Evolutionary conservation across 2,113 vertebrate species (phyloP), one percentile per base, ranked within the genome.

Genomic region (Alaudala cheleensis): DNA sequence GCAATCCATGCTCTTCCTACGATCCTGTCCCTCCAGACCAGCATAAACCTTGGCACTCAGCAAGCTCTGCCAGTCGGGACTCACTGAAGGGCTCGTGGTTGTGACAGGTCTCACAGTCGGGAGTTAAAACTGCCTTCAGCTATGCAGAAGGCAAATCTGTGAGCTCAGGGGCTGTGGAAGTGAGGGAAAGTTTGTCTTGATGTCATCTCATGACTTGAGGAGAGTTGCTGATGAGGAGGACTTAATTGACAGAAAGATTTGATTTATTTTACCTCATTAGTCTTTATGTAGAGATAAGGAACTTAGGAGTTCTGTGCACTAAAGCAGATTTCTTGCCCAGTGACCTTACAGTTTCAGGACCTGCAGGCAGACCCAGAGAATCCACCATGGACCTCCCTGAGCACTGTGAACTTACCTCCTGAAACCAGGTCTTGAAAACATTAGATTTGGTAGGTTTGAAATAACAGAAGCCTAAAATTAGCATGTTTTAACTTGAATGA

Each of bases 361-460:
- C 57, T 51, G 19, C 60, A 51, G 62, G 29, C 51, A 84, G 56
- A 78, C 25, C 24, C 40, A 29, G 39, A 19, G 64, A 60, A 71
- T 53, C 39, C 28, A 44, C 34, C 2, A 0, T 33, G 11, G 34
- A 56, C 39, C 28, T 49, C 29, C 20, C 25, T 21, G 54, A 62
- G 26, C 11, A 1, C 50, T 34, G 16, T 45, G 50, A 47, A 78
- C n/a, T 20, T 51, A 10, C 12, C 28, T 67, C 42, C 40, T 15
- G 25, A 81, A n/a, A 16, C 28, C 0, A 0, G 4, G n/a, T 92
- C 87, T 74, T 56, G 49, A 65, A 56, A 85, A 42, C n/a, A 14
- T 47, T 88, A 49, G 11, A 45, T 95, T 66, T 66, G 37, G 28
- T 92, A 53, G 61, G 58, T 72, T 67, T 94, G 78, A 89, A 95